These are phyloP conservation scores for Pseudotriccus pelzelni DNA, from an alignment of 2,797 vertebrate genomes.

Conservation along the genomic window DNA sequence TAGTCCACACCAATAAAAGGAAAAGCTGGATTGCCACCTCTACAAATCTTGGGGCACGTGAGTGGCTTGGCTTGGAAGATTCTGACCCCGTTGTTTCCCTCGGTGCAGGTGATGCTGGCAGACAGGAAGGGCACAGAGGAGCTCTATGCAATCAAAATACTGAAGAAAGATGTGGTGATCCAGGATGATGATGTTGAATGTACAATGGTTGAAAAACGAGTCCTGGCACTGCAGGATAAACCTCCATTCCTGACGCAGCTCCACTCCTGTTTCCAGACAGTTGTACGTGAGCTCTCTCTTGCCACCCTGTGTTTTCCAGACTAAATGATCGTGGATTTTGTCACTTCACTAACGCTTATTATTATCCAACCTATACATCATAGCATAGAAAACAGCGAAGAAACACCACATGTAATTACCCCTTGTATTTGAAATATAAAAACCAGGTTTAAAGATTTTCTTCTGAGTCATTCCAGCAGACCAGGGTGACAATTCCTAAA, in stretches of 20 bases:
- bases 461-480: not conserved
- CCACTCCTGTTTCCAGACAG: constrained; percentile 98
- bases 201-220: constrained; percentile 97
- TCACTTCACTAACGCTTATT: not conserved
- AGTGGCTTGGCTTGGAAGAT: not conserved
- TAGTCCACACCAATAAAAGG: not conserved
- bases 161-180: constrained; percentile 98
- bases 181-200: constrained; percentile 98
- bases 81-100: not conserved
- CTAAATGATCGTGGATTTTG: not conserved
- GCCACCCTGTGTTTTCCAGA: not conserved
- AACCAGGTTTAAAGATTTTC: not conserved
- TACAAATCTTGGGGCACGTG: not conserved
- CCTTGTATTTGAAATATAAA: not conserved
- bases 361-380: not conserved
- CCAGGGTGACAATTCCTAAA: not conserved
- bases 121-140: constrained; percentile 94
- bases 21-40: not conserved
- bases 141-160: constrained; percentile 95
- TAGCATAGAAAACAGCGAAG: not conserved
- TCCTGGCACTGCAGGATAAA: constrained; percentile 91
- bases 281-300: constrained; percentile 78
- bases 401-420: not conserved
- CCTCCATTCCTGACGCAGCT: constrained; percentile 94
- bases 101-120: constrained; percentile 90